phyloP scores from a whole-genome alignment of 2,797 vertebrate species.

The Siniperca obscura region DNA sequence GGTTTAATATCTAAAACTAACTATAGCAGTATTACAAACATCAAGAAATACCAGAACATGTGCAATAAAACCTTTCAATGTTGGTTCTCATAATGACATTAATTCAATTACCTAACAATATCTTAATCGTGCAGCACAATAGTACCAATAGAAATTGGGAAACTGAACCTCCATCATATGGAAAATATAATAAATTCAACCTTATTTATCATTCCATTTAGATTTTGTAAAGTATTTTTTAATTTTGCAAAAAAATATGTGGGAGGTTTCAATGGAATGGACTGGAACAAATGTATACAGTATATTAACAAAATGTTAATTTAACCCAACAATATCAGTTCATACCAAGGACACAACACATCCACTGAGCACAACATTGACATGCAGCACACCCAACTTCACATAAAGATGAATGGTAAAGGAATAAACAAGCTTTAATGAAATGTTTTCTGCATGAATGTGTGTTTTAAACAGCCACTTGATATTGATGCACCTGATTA shows the following conservation, averaged over 20 bases:
- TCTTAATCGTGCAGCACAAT: background rate
- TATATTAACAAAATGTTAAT: background rate
- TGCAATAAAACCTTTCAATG: background rate
- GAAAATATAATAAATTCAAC: background rate
- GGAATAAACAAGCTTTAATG: background rate
- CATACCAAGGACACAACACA: background rate
- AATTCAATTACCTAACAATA: background rate
- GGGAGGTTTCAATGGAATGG: background rate
- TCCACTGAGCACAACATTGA: background rate
- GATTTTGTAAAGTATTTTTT: background rate
- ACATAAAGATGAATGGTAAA: background rate
- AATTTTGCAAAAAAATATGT: background rate
- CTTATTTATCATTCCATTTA: background rate
- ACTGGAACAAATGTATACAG: background rate
- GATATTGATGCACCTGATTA: slow-evolving; percentile 13
- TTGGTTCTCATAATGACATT: background rate
- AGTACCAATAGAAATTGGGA: background rate
- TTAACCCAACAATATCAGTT: background rate
- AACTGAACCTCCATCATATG: background rate
- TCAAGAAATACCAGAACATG: background rate
- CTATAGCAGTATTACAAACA: background rate
- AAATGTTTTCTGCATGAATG: slow-evolving; percentile 14
- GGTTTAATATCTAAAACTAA: background rate
- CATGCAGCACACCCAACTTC: background rate
- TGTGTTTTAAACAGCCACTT: background rate